These are phyloP conservation scores for Sitophilus oryzae DNA, from an alignment of 1,140 invertebrate genomes.

Conservation along the genomic window DNA sequence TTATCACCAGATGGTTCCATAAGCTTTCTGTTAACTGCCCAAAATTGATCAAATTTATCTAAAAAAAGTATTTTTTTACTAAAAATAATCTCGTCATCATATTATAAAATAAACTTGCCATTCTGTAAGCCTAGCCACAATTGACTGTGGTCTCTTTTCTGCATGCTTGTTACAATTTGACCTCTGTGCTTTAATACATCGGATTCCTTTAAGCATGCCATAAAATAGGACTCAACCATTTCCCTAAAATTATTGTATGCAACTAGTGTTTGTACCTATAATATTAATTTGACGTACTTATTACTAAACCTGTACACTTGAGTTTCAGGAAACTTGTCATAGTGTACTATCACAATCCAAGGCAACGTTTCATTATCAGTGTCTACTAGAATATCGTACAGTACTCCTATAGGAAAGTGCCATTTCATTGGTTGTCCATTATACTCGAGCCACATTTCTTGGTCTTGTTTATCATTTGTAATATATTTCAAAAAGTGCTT, in stretches of 20 bases:
- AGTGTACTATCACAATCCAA: constrained; percentile 93
- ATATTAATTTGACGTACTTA: constrained; percentile 53
- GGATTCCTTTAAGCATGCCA: constrained; percentile 95
- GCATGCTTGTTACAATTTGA: constrained; percentile 89
- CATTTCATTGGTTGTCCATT: constrained; percentile 90
- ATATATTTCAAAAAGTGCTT: constrained; percentile 85
- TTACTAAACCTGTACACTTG: constrained; percentile 69
- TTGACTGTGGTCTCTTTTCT: constrained; percentile 96
- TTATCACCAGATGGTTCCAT: constrained; percentile 77
- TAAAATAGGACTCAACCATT: constrained; percentile 86
- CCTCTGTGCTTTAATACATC: constrained; percentile 93
- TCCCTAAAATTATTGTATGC: constrained; percentile 56
- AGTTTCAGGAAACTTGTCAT: constrained; percentile 83
- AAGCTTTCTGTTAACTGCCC: constrained; percentile 90
- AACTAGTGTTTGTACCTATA: background rate
- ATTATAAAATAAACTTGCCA: constrained; percentile 52
- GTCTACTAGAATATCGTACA: constrained; percentile 75
- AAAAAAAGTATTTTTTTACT: constrained; percentile 11
- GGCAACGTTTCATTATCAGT: constrained; percentile 70
- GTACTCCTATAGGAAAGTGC: constrained; percentile 94
- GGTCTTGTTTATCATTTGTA: constrained; percentile 72
- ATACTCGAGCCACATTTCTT: constrained; percentile 94
- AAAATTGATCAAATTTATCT: constrained; percentile 99
- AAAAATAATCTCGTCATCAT: background rate
- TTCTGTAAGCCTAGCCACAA: constrained; percentile 91